Percentiles rank a stretch among this genome's conserved stretches.
phyloP scores from a whole-genome alignment of 1,140 invertebrate species.

The Centruroides sculpturatus region DNA sequence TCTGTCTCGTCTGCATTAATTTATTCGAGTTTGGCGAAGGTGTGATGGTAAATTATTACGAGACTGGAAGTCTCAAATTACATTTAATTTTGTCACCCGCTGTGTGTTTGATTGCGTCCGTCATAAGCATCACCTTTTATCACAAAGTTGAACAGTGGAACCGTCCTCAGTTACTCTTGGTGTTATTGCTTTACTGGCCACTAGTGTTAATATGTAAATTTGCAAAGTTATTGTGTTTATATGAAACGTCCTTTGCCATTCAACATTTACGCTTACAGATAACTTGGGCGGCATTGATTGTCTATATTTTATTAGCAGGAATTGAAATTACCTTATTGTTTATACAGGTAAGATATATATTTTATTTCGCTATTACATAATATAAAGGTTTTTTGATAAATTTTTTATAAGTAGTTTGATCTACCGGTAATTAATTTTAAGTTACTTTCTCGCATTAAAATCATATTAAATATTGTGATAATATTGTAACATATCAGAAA shows the following conservation, averaged over 20 bases:
- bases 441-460: too few species aligned
- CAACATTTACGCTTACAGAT: constrained; percentile 10
- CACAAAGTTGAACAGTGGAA: constrained; percentile 11
- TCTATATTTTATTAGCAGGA: constrained; percentile 11
- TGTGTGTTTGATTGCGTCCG: constrained; percentile 2
- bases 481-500: too few species aligned
- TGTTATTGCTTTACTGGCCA: constrained; percentile 16
- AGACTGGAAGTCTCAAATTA: neutral
- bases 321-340: constrained; percentile 15
- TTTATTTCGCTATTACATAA: too few species aligned
- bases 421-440: too few species aligned
- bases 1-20: constrained; percentile 7
- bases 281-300: constrained; percentile 8
- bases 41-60: constrained; percentile 8
- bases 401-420: too few species aligned
- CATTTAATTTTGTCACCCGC: constrained; percentile 10
- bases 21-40: constrained; percentile 15
- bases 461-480: too few species aligned
- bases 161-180: constrained; percentile 6
- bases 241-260: constrained; percentile 9
- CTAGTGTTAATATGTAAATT: constrained; percentile 7
- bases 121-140: constrained; percentile 10
- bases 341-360: constrained; percentile 9
- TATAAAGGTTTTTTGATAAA: too few species aligned
- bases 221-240: constrained; percentile 10